Evolutionary conservation across 2,888 invertebrate genomes (phyloP).

Genomic region (Notodonta dromedarius): DNA sequence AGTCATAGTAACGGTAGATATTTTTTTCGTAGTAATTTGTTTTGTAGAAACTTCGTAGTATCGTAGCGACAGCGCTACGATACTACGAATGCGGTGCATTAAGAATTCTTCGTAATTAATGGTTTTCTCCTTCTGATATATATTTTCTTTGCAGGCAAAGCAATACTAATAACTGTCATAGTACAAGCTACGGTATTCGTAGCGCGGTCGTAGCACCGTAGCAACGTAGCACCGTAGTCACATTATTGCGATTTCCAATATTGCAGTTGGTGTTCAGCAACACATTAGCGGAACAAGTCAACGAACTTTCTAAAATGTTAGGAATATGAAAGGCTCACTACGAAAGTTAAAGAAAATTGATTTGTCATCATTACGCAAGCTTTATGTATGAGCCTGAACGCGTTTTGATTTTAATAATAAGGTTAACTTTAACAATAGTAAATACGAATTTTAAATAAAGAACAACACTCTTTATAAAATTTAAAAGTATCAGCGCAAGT

Average conservation of each 20-base stretch:
- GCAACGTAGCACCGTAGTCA: conserved; percentile 4
- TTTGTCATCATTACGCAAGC: too few relatives aligned
- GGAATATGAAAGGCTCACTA: too few relatives aligned
- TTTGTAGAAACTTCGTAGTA: too few relatives aligned
- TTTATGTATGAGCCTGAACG: too few relatives aligned
- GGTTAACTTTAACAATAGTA: too few relatives aligned
- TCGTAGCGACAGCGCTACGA: background rate
- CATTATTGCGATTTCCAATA: conserved; percentile 16
- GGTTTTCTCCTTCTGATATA: background rate
- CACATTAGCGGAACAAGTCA: background rate
- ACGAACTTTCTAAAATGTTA: background rate
- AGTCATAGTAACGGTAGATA: background rate
- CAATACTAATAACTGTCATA: conserved; percentile 13
- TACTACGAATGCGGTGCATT: too few relatives aligned
- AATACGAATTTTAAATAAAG: too few relatives aligned
- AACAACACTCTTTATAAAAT: too few relatives aligned
- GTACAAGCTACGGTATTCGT: conserved; percentile 21
- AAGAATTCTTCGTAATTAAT: too few relatives aligned
- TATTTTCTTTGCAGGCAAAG: conserved; percentile 2
- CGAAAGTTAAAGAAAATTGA: too few relatives aligned
- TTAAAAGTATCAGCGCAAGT: too few relatives aligned
- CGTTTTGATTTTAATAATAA: too few relatives aligned
- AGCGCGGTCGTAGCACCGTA: conserved; percentile 20
- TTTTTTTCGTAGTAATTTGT: background rate
- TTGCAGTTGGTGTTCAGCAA: conserved; percentile 5